Evolutionary conservation across 2,113 vertebrate species (phyloP), one percentile per base, ranked within the genome.

Genomic region (Gymnarchus niloticus): DNA sequence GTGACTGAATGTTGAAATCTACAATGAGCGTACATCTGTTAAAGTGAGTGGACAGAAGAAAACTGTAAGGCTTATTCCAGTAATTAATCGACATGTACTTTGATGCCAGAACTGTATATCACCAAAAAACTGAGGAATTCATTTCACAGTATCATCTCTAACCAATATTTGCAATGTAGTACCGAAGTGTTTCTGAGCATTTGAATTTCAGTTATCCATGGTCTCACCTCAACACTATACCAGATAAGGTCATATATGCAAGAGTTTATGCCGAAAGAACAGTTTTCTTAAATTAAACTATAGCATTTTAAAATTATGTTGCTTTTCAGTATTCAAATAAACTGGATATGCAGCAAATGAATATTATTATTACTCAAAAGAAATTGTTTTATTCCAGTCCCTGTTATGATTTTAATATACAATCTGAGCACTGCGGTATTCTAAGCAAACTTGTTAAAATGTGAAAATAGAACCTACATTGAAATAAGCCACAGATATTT

Each of bases 381-480:
- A 25, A 65, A 33, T 25, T 65, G 25, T 12, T 14, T 14, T 69
- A 14, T 69, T 8, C 3, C 28, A 69, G 28, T 69, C 33, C 33
- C 14, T 73, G 33, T 73, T 41, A 73, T 69, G 25, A 37, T 73
- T 73, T 41, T 41, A 69, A 73, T 7, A 41, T 37, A 73, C 33
- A 73, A 73, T 37, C 28, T 73, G 28, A 37, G 65, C 33, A 19
- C 80, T 28, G 80, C 25, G 49, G 49, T 48, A 54, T 81, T 54
- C 80, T 81, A 81, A 81, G 49, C 12, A 54, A 81, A 81, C 44
- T 78, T 23, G 44, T 78, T 49, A 78, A 49, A 80, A 80, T 80
- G 41, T 17, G 48, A 80, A 80, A 44, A 37, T 28, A 81, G 9
- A 81, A 23, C 41, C 49, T 48, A 78, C 33, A 78, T 41, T 78